Evolutionary conservation across 2,888 invertebrate genomes (phyloP).

Genomic region (Orthosia cruda): DNA sequence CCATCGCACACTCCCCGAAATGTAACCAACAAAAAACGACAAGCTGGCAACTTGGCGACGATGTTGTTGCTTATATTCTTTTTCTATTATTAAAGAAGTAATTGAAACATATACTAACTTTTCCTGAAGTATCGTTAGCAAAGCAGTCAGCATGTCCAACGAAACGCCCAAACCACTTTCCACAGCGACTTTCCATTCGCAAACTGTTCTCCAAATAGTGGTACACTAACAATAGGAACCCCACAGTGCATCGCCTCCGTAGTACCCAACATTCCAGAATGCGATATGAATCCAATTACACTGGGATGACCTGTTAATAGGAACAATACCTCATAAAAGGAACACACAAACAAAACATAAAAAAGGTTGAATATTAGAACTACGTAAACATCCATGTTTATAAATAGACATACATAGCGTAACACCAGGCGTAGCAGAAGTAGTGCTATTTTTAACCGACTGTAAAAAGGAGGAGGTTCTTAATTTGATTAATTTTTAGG

Average conservation of each 20-base stretch:
- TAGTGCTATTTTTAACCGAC: too few relatives aligned
- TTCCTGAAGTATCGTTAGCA: slow-evolving; percentile 61
- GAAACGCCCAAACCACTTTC: slow-evolving; percentile 85
- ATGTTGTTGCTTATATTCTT: too few relatives aligned
- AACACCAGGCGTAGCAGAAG: not conserved
- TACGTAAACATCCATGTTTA: not conserved
- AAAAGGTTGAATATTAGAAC: not conserved
- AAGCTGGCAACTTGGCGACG: too few relatives aligned
- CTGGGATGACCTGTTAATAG: slow-evolving; percentile 87
- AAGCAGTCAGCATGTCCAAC: slow-evolving; percentile 40
- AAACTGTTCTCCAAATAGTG: slow-evolving; percentile 90
- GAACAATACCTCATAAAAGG: not conserved
- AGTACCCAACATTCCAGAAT: slow-evolving; percentile 90
- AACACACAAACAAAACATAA: not conserved
- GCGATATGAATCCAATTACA: slow-evolving; percentile 88
- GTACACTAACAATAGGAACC: slow-evolving; percentile 86
- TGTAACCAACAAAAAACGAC: too few relatives aligned
- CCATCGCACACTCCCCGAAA: too few relatives aligned
- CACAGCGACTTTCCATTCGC: slow-evolving; percentile 86
- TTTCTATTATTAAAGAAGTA: not conserved
- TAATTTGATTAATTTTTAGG: too few relatives aligned
- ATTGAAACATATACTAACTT: slow-evolving; percentile 49
- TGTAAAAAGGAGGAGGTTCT: too few relatives aligned
- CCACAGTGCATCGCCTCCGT: slow-evolving; percentile 86
- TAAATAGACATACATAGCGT: not conserved